These are phyloP conservation scores for Aethes cnicana DNA, from an alignment of 2,888 invertebrate species.

Conservation along the genomic window DNA sequence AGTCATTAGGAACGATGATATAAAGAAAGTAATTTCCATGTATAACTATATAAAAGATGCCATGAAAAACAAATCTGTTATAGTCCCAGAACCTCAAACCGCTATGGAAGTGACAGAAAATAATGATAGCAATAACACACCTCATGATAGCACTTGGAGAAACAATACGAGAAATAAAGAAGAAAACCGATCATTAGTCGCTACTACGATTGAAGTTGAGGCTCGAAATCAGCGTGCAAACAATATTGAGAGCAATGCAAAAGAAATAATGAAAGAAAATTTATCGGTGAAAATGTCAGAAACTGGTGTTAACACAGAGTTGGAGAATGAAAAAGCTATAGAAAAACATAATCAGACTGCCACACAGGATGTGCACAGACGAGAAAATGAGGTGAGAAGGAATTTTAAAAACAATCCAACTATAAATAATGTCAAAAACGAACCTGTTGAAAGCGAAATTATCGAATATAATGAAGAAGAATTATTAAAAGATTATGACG, in stretches of 20 bases:
- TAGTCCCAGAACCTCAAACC: background rate
- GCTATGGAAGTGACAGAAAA: background rate
- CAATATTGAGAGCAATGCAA: background rate
- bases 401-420: background rate
- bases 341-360: too few species aligned
- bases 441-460: background rate
- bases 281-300: too few species aligned
- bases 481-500: background rate
- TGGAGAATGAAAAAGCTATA: too few species aligned
- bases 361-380: too few species aligned
- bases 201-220: background rate
- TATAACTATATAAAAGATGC: too few species aligned
- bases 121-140: background rate
- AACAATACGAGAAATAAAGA: background rate
- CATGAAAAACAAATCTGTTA: too few species aligned
- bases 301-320: too few species aligned
- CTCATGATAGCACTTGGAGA: background rate
- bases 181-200: background rate
- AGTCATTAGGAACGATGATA: too few species aligned
- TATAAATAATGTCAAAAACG: background rate
- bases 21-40: too few species aligned
- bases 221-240: background rate
- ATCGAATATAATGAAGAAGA: slow-evolving; percentile 12
- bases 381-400: too few species aligned
- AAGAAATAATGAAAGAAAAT: background rate